phyloP scores from a whole-genome alignment of 2,888 invertebrate species.

The Apotomis betuletana region DNA sequence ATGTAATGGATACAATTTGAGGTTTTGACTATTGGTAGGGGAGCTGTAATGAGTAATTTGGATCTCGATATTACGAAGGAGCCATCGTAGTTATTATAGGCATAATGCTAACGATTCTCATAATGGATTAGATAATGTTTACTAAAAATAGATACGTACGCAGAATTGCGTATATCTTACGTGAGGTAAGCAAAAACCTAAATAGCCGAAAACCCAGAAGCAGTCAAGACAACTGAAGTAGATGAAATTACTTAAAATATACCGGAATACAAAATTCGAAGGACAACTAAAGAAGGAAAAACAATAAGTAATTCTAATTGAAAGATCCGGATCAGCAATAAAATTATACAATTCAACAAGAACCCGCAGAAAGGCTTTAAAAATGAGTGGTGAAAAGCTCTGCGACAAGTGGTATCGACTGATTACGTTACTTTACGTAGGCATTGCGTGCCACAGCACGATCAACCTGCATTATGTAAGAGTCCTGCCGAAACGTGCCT shows the following conservation, averaged over 20 bases:
- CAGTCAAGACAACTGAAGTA: too few species aligned
- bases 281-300: not conserved
- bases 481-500: slow-evolving; percentile 30
- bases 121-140: too few species aligned
- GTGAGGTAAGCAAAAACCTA: too few species aligned
- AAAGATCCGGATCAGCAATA: not conserved
- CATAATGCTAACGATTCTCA: too few species aligned
- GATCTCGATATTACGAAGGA: not conserved
- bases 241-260: not conserved
- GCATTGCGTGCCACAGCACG: slow-evolving; percentile 60
- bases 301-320: not conserved
- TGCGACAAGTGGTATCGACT: slow-evolving; percentile 48
- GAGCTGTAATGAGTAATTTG: slow-evolving; percentile 2
- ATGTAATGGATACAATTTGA: slow-evolving; percentile 33
- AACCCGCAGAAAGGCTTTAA: not conserved
- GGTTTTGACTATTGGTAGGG: slow-evolving; percentile 24
- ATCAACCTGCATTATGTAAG: slow-evolving; percentile 42
- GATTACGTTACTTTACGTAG: slow-evolving; percentile 50
- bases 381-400: slow-evolving; percentile 1
- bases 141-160: too few species aligned
- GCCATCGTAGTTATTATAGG: not conserved
- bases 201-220: too few species aligned
- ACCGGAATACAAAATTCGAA: not conserved
- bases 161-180: too few species aligned
- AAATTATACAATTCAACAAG: not conserved